A percentile compares a stretch with the other conserved stretches of the same genome.
Conservation (phyloP, 2,888 invertebrate genomes). For the Pyralis farinalis region DNA sequence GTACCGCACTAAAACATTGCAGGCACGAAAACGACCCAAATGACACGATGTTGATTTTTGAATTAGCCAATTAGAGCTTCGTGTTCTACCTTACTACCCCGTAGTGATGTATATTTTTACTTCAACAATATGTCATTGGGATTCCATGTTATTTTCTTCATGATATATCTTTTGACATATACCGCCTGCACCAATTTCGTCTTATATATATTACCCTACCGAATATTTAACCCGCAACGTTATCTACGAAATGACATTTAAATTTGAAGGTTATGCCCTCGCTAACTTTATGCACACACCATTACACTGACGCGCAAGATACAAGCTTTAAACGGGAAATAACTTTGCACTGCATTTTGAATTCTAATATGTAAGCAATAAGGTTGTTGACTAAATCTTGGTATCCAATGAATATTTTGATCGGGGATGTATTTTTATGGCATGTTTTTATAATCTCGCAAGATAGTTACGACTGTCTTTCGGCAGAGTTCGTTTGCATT, state of each 20-base stretch:
- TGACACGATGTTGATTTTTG: no score
- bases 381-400: constrained; percentile 5
- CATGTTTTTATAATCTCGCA: constrained; percentile 57
- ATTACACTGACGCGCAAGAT: constrained; percentile 33
- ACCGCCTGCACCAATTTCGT: neutral
- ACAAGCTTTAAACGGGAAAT: constrained; percentile 20
- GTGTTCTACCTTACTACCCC: no score
- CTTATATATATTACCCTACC: constrained; percentile 1
- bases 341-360: constrained; percentile 13
- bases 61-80: no score
- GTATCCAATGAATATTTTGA: constrained; percentile 33
- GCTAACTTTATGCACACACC: constrained; percentile 44
- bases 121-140: no score
- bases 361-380: constrained; percentile 10
- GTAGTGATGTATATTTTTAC: no score
- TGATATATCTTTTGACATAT: no score
- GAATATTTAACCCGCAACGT: constrained; percentile 33
- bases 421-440: constrained; percentile 43
- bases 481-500: constrained; percentile 6
- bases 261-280: constrained; percentile 43
- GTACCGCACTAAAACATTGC: no score
- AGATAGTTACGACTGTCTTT: constrained; percentile 36
- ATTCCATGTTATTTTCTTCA: no score
- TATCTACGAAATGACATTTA: constrained; percentile 48
- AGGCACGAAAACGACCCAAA: no score